Conservation (phyloP, 1,140 invertebrate genomes). For the Asbolus verrucosus region DNA sequence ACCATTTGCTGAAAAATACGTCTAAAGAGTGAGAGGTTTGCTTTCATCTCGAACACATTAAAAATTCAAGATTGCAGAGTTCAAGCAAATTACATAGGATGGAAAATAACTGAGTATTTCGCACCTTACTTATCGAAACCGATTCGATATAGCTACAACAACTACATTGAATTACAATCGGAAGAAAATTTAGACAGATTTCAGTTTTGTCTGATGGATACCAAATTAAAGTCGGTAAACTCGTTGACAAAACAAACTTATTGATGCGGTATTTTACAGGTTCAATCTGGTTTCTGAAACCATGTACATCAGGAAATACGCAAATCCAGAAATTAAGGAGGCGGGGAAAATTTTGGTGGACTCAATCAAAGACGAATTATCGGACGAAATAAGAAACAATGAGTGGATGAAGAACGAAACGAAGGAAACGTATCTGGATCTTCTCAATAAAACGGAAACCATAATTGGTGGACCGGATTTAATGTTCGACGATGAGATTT, state of each 20-base stretch:
- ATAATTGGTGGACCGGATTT: not conserved
- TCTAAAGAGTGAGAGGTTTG: conserved; percentile 9
- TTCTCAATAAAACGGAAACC: not conserved
- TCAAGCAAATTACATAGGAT: conserved; percentile 45
- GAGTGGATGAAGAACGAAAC: not conserved
- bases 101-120: conserved; percentile 36
- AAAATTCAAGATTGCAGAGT: conserved; percentile 30
- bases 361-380: conserved; percentile 1
- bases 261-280: not conserved
- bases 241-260: not conserved
- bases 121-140: conserved; percentile 33
- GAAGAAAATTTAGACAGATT: not conserved
- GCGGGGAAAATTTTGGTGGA: too few relatives aligned
- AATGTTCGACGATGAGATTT: conserved; percentile 3
- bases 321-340: too few relatives aligned
- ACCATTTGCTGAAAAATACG: conserved; percentile 12
- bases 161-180: not conserved
- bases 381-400: not conserved
- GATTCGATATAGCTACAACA: not conserved
- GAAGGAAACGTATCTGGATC: not conserved
- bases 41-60: not conserved
- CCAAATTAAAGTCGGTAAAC: conserved; percentile 8
- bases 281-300: conserved; percentile 17
- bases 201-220: conserved; percentile 17
- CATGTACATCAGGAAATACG: not conserved